phyloP scores from a whole-genome alignment of 2,113 vertebrate species.

The Hirundichthys speculiger region DNA sequence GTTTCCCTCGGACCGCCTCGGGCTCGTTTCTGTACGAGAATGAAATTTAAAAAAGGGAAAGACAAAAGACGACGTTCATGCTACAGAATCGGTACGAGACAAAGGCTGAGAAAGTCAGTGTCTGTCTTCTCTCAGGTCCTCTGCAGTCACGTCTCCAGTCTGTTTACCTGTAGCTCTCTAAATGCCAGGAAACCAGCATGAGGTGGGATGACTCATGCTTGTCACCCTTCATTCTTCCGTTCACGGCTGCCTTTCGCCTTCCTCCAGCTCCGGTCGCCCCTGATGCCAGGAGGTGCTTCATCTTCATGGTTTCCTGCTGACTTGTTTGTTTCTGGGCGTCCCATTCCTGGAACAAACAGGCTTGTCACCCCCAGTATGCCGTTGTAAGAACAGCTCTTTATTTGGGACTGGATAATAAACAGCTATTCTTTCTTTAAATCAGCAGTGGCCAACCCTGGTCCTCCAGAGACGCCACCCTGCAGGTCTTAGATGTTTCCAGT shows the following conservation, averaged over 20 bases:
- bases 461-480: too few species aligned
- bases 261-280: not conserved
- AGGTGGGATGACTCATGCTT: not conserved
- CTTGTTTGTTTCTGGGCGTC: too few species aligned
- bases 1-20: not conserved
- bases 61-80: not conserved
- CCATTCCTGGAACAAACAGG: too few species aligned
- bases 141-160: not conserved
- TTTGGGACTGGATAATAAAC: too few species aligned
- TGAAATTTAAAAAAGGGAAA: not conserved
- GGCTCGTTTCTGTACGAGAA: not conserved
- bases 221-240: not conserved
- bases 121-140: not conserved
- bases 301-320: not conserved
- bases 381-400: not conserved
- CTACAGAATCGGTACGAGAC: not conserved
- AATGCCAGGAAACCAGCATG: not conserved
- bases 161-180: not conserved
- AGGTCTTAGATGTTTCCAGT: too few species aligned
- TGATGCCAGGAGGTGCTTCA: not conserved
- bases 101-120: not conserved
- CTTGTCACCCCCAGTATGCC: not conserved
- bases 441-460: too few species aligned
- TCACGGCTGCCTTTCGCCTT: not conserved
- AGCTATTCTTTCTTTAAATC: not conserved